phyloP scores from a whole-genome alignment of 2,888 invertebrate species.

The Drosophila anceps region DNA sequence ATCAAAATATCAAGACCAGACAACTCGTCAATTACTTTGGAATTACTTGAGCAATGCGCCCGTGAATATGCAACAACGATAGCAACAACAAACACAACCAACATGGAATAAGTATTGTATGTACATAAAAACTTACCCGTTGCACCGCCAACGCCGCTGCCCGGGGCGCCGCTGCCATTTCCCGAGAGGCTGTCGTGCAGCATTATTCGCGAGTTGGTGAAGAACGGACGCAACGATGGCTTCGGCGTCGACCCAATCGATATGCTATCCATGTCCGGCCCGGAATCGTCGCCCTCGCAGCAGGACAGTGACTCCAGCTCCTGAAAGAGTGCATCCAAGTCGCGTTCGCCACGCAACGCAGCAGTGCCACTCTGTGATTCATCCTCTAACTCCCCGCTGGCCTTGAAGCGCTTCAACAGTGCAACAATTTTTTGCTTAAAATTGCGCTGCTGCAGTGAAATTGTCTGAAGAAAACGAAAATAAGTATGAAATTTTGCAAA shows the following conservation, averaged over 20 bases:
- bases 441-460: slow-evolving; percentile 92
- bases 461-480: slow-evolving; percentile 74
- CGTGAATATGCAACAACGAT: slow-evolving; percentile 9
- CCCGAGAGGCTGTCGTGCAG: slow-evolving; percentile 86
- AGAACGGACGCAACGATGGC: slow-evolving; percentile 97
- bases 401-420: slow-evolving; percentile 95
- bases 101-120: neutral
- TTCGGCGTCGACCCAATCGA: slow-evolving; percentile 99
- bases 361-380: slow-evolving; percentile 87
- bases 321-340: slow-evolving; percentile 97
- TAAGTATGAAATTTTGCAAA: neutral
- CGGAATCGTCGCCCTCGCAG: slow-evolving; percentile 94
- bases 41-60: slow-evolving; percentile 19
- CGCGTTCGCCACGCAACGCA: slow-evolving; percentile 91
- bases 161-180: slow-evolving; percentile 42
- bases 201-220: slow-evolving; percentile 95
- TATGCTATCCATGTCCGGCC: slow-evolving; percentile 97
- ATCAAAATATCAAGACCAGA: slow-evolving; percentile 29
- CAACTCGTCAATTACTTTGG: slow-evolving; percentile 30
- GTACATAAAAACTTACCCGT: slow-evolving; percentile 50
- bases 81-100: slow-evolving; percentile 8
- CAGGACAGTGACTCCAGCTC: slow-evolving; percentile 97
- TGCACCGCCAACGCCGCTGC: slow-evolving; percentile 47
- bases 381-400: slow-evolving; percentile 94
- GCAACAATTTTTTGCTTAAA: slow-evolving; percentile 99